A percentile compares a stretch with the other conserved stretches of the same genome.
Evolutionary conservation across 35 echinoderm and acorn worm species (phyloP).

Genomic region (Ophioderma brevispina): DNA sequence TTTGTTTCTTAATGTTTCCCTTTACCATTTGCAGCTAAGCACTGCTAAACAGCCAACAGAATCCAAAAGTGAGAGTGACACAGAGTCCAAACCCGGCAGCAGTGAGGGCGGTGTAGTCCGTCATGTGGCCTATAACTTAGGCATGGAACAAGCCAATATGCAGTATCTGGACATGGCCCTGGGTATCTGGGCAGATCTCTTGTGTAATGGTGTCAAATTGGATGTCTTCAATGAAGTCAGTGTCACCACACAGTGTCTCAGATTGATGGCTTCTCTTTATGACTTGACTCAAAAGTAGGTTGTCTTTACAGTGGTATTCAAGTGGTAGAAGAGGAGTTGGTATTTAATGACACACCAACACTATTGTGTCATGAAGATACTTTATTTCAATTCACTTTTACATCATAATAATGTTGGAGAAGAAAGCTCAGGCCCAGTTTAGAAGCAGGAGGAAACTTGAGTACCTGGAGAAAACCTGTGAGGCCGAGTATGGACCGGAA

Average conservation of each 20-base stretch:
- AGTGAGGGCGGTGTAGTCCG: not conserved
- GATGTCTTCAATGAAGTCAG: constrained; percentile 35
- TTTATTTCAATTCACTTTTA: too few species aligned
- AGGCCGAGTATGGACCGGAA: too few species aligned
- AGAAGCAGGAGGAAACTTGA: too few species aligned
- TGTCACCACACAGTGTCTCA: constrained; percentile 42
- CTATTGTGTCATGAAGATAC: too few species aligned
- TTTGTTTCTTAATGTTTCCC: too few species aligned
- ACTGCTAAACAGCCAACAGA: constrained; percentile 1
- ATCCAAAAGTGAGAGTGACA: not conserved
- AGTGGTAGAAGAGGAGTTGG: too few species aligned
- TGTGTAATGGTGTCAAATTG: constrained; percentile 1
- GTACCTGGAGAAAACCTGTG: too few species aligned
- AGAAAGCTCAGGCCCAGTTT: too few species aligned
- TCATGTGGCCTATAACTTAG: constrained; percentile 26
- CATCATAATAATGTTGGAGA: too few species aligned
- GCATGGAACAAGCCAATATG: constrained; percentile 18
- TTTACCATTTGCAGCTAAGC: not conserved
- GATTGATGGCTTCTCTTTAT: constrained; percentile 52
- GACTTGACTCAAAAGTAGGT: constrained; percentile 27
- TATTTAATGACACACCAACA: too few species aligned
- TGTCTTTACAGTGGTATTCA: too few species aligned
- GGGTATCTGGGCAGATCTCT: constrained; percentile 63
- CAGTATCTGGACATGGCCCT: constrained; percentile 59
- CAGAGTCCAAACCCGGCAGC: not conserved